phyloP scores from a whole-genome alignment of 2,888 invertebrate species.

The Microplitis manilae region DNA sequence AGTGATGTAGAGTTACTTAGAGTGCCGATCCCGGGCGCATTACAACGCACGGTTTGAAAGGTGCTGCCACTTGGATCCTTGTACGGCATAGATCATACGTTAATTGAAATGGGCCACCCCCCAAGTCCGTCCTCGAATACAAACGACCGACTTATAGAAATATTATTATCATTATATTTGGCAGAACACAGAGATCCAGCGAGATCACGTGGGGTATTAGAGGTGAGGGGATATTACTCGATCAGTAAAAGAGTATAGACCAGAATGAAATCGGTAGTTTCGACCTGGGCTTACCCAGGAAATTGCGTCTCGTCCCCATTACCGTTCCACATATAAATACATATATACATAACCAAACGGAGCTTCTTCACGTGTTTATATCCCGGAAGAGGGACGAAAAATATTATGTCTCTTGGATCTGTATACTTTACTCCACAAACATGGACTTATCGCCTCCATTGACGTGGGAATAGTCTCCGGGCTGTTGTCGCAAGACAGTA shows the following conservation, averaged over 20 bases:
- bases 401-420: conserved; percentile 26
- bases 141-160: conserved; percentile 72
- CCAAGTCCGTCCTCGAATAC: conserved; percentile 69
- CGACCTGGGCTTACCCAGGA: conserved; percentile 57
- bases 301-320: conserved; percentile 63
- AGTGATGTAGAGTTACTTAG: conserved; percentile 72
- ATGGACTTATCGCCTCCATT: conserved; percentile 29
- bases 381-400: conserved; percentile 27
- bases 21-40: conserved; percentile 66
- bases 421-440: conserved; percentile 24
- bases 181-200: conserved; percentile 16
- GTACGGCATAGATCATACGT: conserved; percentile 71
- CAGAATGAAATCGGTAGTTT: conserved; percentile 45
- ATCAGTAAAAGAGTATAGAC: conserved; percentile 13
- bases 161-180: conserved; percentile 68
- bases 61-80: conserved; percentile 60
- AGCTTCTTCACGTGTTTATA: conserved; percentile 53
- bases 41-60: conserved; percentile 65
- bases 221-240: conserved; percentile 28
- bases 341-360: background rate
- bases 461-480: conserved; percentile 21
- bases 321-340: conserved; percentile 30
- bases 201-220: background rate
- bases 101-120: conserved; percentile 71
- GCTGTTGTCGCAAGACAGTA: conserved; percentile 39